Evolutionary conservation across 1,140 invertebrate species (phyloP).

Genomic region (honey bee (Apis mellifera)): Amel_HAv3.1 CM009936.2:3855501-3856000

Average conservation of each 20-base stretch:
- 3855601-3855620: neutral
- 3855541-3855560: neutral
- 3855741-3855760: too few species aligned
- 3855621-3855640: neutral
- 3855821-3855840: too few species aligned
- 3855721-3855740: neutral
- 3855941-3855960: too few species aligned
- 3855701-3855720: neutral
- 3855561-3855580: neutral
- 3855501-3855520: conserved; percentile 1
- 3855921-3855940: too few species aligned
- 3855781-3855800: too few species aligned
- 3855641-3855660: neutral
- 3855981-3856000: neutral
- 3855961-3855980: too few species aligned
- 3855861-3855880: too few species aligned
- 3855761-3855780: too few species aligned
- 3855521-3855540: neutral
- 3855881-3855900: too few species aligned
- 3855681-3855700: neutral
- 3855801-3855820: too few species aligned
- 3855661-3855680: neutral
- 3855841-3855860: too few species aligned
- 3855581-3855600: neutral
- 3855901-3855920: too few species aligned